phyloP scores from a whole-genome alignment of 2,888 invertebrate species.

The Mesochorus sp. region DNA sequence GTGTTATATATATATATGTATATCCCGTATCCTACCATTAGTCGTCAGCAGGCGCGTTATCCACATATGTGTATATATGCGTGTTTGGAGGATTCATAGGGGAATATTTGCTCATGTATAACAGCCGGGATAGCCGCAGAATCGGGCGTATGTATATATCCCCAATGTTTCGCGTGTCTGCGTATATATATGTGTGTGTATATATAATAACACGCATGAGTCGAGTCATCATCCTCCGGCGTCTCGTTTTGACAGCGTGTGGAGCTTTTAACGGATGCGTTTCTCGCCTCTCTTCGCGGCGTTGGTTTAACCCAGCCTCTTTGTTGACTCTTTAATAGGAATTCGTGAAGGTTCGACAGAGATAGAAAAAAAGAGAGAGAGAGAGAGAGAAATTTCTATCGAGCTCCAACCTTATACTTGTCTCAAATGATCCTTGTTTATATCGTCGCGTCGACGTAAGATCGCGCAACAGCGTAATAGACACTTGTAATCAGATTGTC shows the following conservation, averaged over 20 bases:
- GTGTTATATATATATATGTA: too few relatives aligned
- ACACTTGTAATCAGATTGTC: conserved; percentile 61
- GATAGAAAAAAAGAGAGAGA: too few relatives aligned
- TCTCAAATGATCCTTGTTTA: conserved; percentile 61
- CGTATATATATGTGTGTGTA: too few relatives aligned
- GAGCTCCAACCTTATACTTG: conserved; percentile 45
- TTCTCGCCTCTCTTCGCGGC: conserved; percentile 2
- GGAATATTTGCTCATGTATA: conserved; percentile 1
- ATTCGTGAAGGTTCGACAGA: too few relatives aligned
- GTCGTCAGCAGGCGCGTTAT: neutral
- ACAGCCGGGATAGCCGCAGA: neutral
- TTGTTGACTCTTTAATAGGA: neutral
- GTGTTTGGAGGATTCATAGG: conserved; percentile 42
- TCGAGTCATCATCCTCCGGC: neutral
- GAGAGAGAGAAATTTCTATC: too few relatives aligned
- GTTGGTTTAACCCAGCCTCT: neutral
- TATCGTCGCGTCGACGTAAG: conserved; percentile 54
- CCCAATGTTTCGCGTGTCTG: neutral
- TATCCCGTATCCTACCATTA: conserved; percentile 28
- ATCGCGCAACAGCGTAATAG: conserved; percentile 52
- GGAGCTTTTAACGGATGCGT: conserved; percentile 51
- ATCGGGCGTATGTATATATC: neutral
- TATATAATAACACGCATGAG: conserved; percentile 54
- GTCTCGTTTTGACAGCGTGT: conserved; percentile 27
- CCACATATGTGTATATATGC: neutral